Evolutionary conservation across 2,888 invertebrate species (phyloP).

Genomic region (Tanypteryx hageni): DNA sequence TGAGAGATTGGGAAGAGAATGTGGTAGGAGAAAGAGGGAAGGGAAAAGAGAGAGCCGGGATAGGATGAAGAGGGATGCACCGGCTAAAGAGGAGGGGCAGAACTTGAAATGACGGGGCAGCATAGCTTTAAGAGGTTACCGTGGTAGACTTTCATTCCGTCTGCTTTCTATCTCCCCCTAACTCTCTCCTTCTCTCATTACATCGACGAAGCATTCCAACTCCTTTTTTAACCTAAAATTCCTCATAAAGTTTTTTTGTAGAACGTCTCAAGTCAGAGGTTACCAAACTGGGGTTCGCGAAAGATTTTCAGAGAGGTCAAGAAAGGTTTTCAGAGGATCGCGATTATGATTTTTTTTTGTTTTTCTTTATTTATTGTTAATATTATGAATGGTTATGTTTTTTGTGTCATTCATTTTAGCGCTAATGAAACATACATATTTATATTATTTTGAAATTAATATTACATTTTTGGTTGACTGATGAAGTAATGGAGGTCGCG

Average conservation of each 20-base stretch:
- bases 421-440: no score
- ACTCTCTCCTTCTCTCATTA: neutral
- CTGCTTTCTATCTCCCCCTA: conserved; percentile 3
- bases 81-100: neutral
- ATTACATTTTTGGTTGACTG: no score
- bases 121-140: conserved; percentile 20
- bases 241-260: neutral
- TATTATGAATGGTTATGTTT: no score
- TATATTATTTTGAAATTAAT: no score
- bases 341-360: neutral
- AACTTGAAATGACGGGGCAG: conserved; percentile 6
- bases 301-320: neutral
- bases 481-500: no score
- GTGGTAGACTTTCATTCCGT: neutral
- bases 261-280: neutral
- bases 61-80: neutral
- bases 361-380: neutral
- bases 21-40: no score
- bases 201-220: neutral
- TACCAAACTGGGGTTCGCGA: neutral
- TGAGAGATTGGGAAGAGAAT: neutral
- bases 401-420: no score
- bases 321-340: neutral
- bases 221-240: neutral
- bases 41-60: neutral